Evolutionary conservation across 2,888 invertebrate genomes (phyloP).

Genomic region (Hololepta plana): DNA sequence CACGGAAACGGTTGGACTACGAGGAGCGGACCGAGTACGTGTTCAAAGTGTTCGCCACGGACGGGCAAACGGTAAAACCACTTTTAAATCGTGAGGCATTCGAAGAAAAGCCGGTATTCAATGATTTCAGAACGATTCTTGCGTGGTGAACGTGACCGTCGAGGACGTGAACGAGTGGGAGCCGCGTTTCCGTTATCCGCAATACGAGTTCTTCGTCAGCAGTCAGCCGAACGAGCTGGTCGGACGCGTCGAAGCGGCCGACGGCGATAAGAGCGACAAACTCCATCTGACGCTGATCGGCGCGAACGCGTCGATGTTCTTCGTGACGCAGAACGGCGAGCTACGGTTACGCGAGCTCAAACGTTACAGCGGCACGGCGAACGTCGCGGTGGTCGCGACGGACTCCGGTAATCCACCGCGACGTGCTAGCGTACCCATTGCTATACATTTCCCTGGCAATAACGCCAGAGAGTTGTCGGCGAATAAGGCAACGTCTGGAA

Average conservation of each 20-base stretch:
- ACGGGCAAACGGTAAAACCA: conserved; percentile 46
- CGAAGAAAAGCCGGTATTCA: background rate
- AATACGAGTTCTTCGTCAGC: conserved; percentile 61
- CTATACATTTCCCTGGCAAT: conserved; percentile 37
- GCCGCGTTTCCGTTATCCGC: conserved; percentile 71
- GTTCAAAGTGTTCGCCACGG: conserved; percentile 68
- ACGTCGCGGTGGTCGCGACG: conserved; percentile 46
- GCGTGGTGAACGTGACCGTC: conserved; percentile 63
- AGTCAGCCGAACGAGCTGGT: conserved; percentile 22
- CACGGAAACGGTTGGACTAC: conserved; percentile 60
- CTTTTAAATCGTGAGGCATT: background rate
- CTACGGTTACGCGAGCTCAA: conserved; percentile 34
- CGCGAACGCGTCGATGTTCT: conserved; percentile 29
- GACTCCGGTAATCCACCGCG: conserved; percentile 74
- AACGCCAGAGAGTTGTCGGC: conserved; percentile 23
- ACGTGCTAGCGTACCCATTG: conserved; percentile 50
- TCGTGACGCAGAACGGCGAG: conserved; percentile 46
- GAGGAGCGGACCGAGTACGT: conserved; percentile 52
- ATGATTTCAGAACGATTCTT: conserved; percentile 58
- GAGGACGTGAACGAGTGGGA: conserved; percentile 87
- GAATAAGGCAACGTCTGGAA: no score
- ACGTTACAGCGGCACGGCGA: conserved; percentile 9
- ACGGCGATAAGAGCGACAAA: conserved; percentile 64
- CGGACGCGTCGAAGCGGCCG: conserved; percentile 67
- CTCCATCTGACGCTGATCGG: conserved; percentile 46